Conservation (phyloP, 2,888 invertebrate species). For the Sarcophaga rosellei region DNA sequence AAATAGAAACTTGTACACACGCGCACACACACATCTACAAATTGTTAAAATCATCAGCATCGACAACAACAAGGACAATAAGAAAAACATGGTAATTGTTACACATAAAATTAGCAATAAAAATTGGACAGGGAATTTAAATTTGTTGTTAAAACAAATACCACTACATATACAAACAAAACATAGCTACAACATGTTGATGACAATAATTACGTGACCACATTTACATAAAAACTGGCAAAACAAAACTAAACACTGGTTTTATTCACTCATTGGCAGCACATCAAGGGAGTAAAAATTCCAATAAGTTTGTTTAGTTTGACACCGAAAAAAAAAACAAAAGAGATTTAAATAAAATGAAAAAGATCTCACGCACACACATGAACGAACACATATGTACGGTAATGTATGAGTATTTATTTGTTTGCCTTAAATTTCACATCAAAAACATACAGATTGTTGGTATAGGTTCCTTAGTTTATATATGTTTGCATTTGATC, state of each 20-base stretch:
- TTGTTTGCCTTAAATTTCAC: constrained; percentile 31
- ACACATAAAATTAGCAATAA: constrained; percentile 35
- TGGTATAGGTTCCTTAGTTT: background rate
- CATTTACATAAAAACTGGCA: background rate
- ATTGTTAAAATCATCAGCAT: background rate
- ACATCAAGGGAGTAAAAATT: too few species aligned
- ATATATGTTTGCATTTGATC: background rate
- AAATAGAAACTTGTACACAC: background rate
- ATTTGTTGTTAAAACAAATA: constrained; percentile 12
- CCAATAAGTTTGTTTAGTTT: too few species aligned
- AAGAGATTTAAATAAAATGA: too few species aligned
- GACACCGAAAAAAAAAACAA: too few species aligned
- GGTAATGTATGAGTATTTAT: constrained; percentile 10
- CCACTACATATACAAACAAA: background rate
- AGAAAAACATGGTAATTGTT: constrained; percentile 6
- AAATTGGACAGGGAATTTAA: constrained; percentile 12
- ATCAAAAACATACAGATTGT: constrained; percentile 14
- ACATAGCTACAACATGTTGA: constrained; percentile 26
- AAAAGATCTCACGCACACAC: too few species aligned
- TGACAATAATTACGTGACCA: constrained; percentile 51
- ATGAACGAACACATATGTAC: background rate
- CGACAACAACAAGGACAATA: background rate
- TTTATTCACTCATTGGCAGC: too few species aligned
- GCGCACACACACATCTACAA: background rate
- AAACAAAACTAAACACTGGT: too few species aligned